Conservation (phyloP, 2,797 vertebrate species). For the Urophycis tenuis region DNA sequence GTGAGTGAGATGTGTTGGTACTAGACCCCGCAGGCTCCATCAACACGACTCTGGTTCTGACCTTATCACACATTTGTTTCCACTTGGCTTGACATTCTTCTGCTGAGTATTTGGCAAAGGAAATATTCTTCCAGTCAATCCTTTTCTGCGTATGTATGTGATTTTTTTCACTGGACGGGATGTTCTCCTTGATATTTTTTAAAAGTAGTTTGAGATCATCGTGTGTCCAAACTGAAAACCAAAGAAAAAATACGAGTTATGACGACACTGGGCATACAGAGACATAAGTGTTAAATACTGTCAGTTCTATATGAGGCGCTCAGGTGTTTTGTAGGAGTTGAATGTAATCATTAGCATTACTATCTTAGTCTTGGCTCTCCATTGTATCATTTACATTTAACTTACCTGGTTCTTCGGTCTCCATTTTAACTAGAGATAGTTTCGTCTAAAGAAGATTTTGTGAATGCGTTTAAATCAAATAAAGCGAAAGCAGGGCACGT, state of each 20-base stretch:
- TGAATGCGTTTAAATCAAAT: background rate
- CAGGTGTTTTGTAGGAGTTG: background rate
- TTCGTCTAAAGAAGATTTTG: background rate
- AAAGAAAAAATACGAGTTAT: background rate
- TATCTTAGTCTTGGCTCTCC: no score
- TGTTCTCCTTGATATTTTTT: slow-evolving; percentile 71
- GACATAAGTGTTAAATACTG: background rate
- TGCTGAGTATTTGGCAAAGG: slow-evolving; percentile 80
- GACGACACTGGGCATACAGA: background rate
- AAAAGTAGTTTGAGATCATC: slow-evolving; percentile 75
- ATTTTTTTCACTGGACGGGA: slow-evolving; percentile 59
- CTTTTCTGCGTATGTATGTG: slow-evolving; percentile 68
- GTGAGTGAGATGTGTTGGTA: no score
- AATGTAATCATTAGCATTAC: background rate
- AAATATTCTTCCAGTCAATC: slow-evolving; percentile 80
- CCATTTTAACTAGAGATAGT: background rate
- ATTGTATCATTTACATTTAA: background rate
- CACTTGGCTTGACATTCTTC: slow-evolving; percentile 81
- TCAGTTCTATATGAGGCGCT: background rate
- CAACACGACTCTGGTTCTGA: slow-evolving; percentile 32
- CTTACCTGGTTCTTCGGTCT: slow-evolving; percentile 26
- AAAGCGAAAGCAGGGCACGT: background rate
- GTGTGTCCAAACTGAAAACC: slow-evolving; percentile 67
- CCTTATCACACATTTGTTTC: slow-evolving; percentile 74
- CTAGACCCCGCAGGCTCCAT: no score